These are phyloP conservation scores for Percina caprodes DNA, from an alignment of 2,113 vertebrate species.

Conservation along the genomic window DNA sequence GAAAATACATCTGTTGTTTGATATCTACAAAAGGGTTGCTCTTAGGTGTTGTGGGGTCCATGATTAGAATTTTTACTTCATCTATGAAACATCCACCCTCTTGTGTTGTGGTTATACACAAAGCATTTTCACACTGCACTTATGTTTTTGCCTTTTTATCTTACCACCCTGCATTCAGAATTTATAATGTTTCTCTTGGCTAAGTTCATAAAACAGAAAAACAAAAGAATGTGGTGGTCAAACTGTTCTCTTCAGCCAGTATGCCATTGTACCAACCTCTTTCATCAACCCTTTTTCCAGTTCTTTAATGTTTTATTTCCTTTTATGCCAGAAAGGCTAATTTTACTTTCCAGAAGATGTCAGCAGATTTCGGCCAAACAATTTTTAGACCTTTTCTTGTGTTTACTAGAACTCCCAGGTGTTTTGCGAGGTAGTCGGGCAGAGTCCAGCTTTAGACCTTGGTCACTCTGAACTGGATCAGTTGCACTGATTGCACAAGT, in stretches of 20 bases:
- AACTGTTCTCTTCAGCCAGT: conserved; percentile 15
- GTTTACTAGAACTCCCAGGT: conserved; percentile 63
- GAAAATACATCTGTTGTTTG: conserved; percentile 23
- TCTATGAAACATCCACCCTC: neutral
- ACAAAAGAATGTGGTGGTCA: neutral
- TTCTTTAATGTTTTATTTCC: conserved; percentile 32
- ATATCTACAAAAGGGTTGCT: conserved; percentile 9
- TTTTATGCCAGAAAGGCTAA: conserved; percentile 27
- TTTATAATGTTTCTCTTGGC: conserved; percentile 16
- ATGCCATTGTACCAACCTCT: conserved; percentile 19
- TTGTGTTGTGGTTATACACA: conserved; percentile 8
- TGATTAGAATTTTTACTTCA: conserved; percentile 16
- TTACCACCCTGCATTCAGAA: conserved; percentile 18
- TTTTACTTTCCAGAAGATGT: conserved; percentile 46
- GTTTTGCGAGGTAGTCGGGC: conserved; percentile 47
- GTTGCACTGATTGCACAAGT: conserved; percentile 81
- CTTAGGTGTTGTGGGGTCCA: conserved; percentile 20
- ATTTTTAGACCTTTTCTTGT: conserved; percentile 48
- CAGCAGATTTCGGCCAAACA: conserved; percentile 50
- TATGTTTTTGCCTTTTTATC: conserved; percentile 47
- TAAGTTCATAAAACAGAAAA: conserved; percentile 13
- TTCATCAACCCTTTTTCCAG: conserved; percentile 24
- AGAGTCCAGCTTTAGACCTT: conserved; percentile 74
- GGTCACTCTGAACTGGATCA: conserved; percentile 76
- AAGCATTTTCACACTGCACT: conserved; percentile 52